These are phyloP conservation scores for Silurus lanzhouensis DNA, from an alignment of 2,797 vertebrate species.

Conservation along the genomic window DNA sequence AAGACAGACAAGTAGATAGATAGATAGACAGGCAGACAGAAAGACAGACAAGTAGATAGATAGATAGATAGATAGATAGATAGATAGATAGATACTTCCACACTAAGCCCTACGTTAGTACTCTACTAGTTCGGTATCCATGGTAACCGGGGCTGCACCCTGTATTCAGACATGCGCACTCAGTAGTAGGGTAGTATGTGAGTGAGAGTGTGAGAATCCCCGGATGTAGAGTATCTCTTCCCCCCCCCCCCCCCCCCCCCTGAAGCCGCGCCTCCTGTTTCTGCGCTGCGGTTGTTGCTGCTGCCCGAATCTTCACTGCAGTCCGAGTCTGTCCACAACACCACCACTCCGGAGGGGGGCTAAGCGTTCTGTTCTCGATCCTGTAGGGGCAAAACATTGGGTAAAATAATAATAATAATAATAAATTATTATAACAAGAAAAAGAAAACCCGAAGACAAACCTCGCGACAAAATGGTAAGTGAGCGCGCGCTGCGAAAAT, in stretches of 20 bases:
- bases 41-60: too few species aligned
- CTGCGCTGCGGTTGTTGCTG: constrained; percentile 52
- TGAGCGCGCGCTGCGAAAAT: not conserved
- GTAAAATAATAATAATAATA: not conserved
- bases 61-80: too few species aligned
- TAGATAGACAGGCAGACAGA: too few species aligned
- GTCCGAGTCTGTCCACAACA: constrained; percentile 47
- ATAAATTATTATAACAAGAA: not conserved
- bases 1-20: too few species aligned
- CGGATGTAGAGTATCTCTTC: constrained; percentile 60
- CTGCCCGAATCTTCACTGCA: constrained; percentile 53
- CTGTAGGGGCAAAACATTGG: not conserved
- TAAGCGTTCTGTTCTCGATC: not conserved
- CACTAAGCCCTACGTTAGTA: not conserved
- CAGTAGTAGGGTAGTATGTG: not conserved
- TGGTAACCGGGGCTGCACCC: not conserved
- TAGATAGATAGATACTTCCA: not conserved
- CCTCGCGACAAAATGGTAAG: constrained; percentile 61
- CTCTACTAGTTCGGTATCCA: not conserved
- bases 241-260: constrained; percentile 48
- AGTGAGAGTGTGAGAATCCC: constrained; percentile 34
- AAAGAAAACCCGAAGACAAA: constrained; percentile 26
- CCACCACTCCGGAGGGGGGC: not conserved
- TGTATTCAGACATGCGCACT: constrained; percentile 5
- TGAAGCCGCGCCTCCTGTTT: constrained; percentile 47